Evolutionary conservation across 2,113 vertebrate species (phyloP), one percentile per base, ranked within the genome.

Genomic region (Speoplatyrhinus poulsoni): DNA sequence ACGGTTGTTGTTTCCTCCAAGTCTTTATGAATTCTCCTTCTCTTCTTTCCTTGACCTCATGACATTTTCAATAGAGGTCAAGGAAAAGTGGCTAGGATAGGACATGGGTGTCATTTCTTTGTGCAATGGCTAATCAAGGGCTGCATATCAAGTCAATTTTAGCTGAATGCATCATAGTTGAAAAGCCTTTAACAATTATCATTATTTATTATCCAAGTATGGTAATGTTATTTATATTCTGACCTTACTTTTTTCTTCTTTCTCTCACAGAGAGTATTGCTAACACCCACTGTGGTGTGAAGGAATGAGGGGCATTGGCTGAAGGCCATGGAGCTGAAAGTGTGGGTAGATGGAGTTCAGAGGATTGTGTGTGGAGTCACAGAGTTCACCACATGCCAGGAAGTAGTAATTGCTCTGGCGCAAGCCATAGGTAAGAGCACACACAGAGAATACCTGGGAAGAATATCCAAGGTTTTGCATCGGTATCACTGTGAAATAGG

Each of bases 271-370:
- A 69, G 74, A 81, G 56, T 36, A 6, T 19, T 16, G 11, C 15
- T 73, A 73, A 68, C 65, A 10, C 67, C 69, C 53, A 52, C 50
- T 60, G 80, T 74, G 85, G 76, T 80, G 73, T 73, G 79, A 79
- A 88, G 76, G 87, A 83, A 86, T 91, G 87, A 90, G 61, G 79
- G 82, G 77, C 73, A 80, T 77, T 85, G 86, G 80, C 87, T 92
- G 90, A 91, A 86, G 86, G 84, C 86, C 90, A 99, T 99, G 97
- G 97, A 99, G 91, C 95, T 99, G 72, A 99, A 99, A 90, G 97
- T 98, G 69, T 99, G 97, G 97, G 97, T 98, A 81, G 97, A 98
- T 48, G 97, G 96, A 85, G 96, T 97, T 55, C 97, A 99, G 90
- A 94, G 97, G 71, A 95, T 98, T 0, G 97, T 99, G 47, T 99